Conservation (phyloP, 2,888 invertebrate species). For the Amblyjoppa proteus region DNA sequence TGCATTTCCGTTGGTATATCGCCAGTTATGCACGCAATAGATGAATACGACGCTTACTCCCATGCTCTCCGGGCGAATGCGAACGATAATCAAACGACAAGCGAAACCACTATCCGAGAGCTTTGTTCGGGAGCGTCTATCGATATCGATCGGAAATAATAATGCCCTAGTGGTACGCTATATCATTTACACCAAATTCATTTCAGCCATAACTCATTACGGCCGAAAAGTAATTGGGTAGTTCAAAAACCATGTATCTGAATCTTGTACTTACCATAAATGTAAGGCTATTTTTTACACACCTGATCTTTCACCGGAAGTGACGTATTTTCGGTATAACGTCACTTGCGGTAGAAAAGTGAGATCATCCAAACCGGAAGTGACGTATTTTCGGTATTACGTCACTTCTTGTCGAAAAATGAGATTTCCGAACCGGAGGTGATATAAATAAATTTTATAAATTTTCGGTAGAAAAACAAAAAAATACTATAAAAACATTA, state of each 20-base stretch:
- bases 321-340: too few relatives aligned
- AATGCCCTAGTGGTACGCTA: slow-evolving; percentile 2
- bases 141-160: slow-evolving; percentile 50
- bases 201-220: neutral
- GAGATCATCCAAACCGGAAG: too few relatives aligned
- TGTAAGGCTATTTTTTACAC: too few relatives aligned
- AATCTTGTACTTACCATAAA: too few relatives aligned
- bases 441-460: too few relatives aligned
- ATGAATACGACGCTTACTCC: slow-evolving; percentile 23
- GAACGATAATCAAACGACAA: slow-evolving; percentile 18
- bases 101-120: slow-evolving; percentile 7
- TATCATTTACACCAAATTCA: neutral
- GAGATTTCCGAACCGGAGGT: too few relatives aligned
- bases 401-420: too few relatives aligned
- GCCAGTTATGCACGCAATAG: slow-evolving; percentile 39
- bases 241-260: neutral
- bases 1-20: slow-evolving; percentile 43
- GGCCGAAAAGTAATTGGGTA: neutral
- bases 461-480: too few relatives aligned
- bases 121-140: slow-evolving; percentile 30
- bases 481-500: neutral
- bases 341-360: too few relatives aligned
- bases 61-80: slow-evolving; percentile 32
- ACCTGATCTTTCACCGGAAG: too few relatives aligned
- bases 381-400: too few relatives aligned